phyloP scores from a whole-genome alignment of 2,888 invertebrate species.

The Lasioglossum morio region DNA sequence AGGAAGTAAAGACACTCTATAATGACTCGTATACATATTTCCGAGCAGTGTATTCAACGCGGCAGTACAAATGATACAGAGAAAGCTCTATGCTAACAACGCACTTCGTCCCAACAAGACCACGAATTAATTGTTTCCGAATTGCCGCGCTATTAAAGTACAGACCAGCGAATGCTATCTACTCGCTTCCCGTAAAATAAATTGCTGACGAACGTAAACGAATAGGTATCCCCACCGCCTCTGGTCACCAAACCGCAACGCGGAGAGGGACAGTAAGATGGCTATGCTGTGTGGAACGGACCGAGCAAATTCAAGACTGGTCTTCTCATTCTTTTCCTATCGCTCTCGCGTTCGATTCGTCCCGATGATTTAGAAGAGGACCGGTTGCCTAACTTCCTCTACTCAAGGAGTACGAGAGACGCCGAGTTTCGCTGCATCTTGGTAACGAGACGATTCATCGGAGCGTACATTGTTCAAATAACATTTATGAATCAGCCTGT shows the following conservation, averaged over 20 bases:
- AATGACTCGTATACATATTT: neutral
- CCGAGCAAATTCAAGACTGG: too few species aligned
- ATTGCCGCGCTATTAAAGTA: neutral
- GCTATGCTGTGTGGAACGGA: neutral
- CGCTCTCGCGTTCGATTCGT: neutral
- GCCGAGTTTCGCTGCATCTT: neutral
- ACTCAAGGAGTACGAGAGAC: neutral
- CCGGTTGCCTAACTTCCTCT: neutral
- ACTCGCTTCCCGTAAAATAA: neutral
- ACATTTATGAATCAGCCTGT: slow-evolving; percentile 27
- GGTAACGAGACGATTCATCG: slow-evolving; percentile 11
- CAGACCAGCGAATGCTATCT: neutral
- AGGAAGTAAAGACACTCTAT: neutral
- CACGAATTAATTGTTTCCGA: neutral
- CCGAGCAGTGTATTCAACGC: neutral
- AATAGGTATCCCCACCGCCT: neutral
- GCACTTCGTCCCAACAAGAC: neutral
- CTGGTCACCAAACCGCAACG: neutral
- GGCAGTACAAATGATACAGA: neutral
- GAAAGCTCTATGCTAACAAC: neutral
- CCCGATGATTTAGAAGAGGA: neutral
- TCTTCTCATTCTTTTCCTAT: neutral
- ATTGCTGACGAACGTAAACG: neutral
- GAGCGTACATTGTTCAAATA: neutral
- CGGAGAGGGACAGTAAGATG: neutral